Evolutionary conservation across 2,113 vertebrate species (phyloP).

Genomic region (Taxidea taxus): DNA sequence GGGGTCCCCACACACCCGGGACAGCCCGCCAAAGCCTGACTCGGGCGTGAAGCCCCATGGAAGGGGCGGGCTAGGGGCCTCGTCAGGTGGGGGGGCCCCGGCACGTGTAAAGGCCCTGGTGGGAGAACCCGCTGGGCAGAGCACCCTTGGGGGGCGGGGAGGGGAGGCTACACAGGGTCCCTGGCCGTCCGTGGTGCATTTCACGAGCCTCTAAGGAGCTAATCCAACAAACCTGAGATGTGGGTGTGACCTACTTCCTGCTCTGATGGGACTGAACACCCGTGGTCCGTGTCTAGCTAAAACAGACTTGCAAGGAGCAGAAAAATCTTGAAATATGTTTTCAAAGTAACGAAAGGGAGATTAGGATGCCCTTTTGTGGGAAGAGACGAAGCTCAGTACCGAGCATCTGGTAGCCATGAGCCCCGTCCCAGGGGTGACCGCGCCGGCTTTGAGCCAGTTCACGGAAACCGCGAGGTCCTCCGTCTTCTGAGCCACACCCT

Average conservation of each 20-base stretch:
- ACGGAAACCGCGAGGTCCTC: rapidly evolving
- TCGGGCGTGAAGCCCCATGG: background rate
- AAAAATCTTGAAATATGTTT: background rate
- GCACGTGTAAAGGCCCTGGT: background rate
- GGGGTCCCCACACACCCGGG: background rate
- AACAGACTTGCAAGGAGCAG: background rate
- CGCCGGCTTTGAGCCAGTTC: background rate
- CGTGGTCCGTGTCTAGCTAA: background rate
- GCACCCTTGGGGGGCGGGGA: too few relatives aligned
- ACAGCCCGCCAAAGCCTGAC: too few relatives aligned
- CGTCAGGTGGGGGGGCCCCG: background rate
- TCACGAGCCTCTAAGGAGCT: background rate
- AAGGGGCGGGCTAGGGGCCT: rapidly evolving
- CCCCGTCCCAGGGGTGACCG: rapidly evolving
- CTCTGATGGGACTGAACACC: background rate
- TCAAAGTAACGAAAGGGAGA: background rate
- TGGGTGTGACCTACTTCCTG: background rate
- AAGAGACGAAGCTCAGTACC: rapidly evolving
- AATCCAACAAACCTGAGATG: background rate
- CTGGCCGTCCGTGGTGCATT: rapidly evolving
- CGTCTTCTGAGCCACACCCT: background rate
- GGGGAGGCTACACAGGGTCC: rapidly evolving
- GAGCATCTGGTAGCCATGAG: rapidly evolving
- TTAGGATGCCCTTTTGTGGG: rapidly evolving
- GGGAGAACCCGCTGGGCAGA: background rate